phyloP scores from a whole-genome alignment of 1,140 invertebrate genomes.

The Rhagoletis pomonella region DNA sequence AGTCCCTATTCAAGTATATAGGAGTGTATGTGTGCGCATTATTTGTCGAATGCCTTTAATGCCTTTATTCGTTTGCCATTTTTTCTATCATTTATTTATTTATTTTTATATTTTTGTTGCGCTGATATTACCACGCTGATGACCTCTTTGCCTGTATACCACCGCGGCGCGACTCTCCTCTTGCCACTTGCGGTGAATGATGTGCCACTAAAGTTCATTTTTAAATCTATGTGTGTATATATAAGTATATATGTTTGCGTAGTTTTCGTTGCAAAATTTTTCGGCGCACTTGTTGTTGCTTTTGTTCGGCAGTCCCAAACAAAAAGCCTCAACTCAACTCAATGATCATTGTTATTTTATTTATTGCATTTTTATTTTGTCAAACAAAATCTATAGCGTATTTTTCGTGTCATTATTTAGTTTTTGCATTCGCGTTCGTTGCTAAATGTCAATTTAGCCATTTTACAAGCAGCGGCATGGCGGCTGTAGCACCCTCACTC shows the following conservation, averaged over 20 bases:
- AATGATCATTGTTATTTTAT: conserved; percentile 39
- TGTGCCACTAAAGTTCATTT: conserved; percentile 30
- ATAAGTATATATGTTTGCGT: not conserved
- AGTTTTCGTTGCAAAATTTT: not conserved
- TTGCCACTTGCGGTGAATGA: conserved; percentile 1
- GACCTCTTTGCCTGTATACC: conserved; percentile 30
- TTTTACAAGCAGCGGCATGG: not conserved
- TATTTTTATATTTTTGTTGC: not conserved
- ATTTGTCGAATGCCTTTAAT: conserved; percentile 36
- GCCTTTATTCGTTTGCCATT: not conserved
- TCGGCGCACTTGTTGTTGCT: not conserved
- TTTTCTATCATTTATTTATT: not conserved
- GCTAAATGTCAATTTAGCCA: conserved; percentile 49
- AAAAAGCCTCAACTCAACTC: not conserved
- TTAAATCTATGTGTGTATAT: not conserved
- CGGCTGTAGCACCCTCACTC: not conserved
- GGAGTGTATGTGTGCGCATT: conserved; percentile 21
- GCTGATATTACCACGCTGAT: conserved; percentile 47
- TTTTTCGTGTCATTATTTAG: conserved; percentile 49
- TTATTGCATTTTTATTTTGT: conserved; percentile 39
- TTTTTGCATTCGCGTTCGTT: not conserved
- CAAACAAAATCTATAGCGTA: conserved; percentile 15
- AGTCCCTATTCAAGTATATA: not conserved
- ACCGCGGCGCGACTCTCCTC: not conserved
- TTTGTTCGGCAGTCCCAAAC: not conserved